Evolutionary conservation across 2,888 invertebrate species (phyloP), one percentile per base, ranked within the genome.

Genomic region (Halictus ligatus): DNA sequence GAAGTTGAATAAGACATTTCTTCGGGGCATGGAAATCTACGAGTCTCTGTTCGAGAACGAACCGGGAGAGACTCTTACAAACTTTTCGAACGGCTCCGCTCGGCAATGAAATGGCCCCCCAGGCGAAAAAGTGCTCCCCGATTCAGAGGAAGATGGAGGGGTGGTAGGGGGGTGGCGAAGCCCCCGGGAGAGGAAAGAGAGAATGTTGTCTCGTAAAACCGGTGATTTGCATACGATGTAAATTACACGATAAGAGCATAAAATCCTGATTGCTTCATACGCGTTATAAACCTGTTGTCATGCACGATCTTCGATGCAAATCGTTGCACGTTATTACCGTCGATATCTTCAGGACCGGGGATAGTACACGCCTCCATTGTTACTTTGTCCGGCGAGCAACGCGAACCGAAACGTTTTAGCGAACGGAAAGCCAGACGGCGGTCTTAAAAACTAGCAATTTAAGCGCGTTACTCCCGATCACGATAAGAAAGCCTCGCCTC

Each of bases 141-240:
- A 69, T 69, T 35, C 67, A n/a, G 40, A 1, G 43, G n/a, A 12
- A n/a, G 71, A 71, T 43, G 6, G 40, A 40, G 12, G 6, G 43
- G 43, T n/a, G 12, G 21, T 12, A 5, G n/a, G 13, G 69, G n/a
- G 69, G 10, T 4, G 40, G 69, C 2, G 35, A 35, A 21, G 40
- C 4, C n/a, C 18, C n/a, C n/a, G 43, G n/a, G n/a, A 71, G 43
- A 71, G 71, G 43, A 71, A 43, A 83, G 85, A 89, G 89, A 87
- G 90, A 92, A 91, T 89, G 88, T 86, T 84, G 90, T 89, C 84
- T 90, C 89, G 89, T 90, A 88, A 89, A 90, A 83, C 83, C 84
- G 85, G 90, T 87, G 89, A 93, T 93, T 93, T 93, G 92, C 92
- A 92, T 92, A 91, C 92, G 91, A 93, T 92, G 90, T 92, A 91